Conservation (phyloP, 1,140 invertebrate species). For the Drosophila chauvacae region DNA sequence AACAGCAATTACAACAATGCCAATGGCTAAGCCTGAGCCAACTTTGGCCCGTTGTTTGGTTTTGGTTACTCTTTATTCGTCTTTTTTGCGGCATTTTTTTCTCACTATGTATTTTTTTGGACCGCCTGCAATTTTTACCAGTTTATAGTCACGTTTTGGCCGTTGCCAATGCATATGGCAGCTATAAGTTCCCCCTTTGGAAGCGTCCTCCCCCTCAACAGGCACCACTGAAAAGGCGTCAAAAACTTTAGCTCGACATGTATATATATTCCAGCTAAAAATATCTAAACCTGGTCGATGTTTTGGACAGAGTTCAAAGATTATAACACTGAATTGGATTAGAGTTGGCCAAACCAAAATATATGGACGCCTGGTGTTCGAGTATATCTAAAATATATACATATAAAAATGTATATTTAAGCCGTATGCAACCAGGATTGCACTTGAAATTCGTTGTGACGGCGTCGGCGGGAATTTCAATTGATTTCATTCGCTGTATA, state of each 20-base stretch:
- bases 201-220: not conserved
- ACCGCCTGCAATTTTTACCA: constrained; percentile 60
- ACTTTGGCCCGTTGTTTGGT: constrained; percentile 54
- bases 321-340: constrained; percentile 61
- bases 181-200: constrained; percentile 26
- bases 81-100: constrained; percentile 12
- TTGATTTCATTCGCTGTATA: constrained; percentile 44
- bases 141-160: constrained; percentile 73
- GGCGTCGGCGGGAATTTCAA: constrained; percentile 18
- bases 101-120: constrained; percentile 12
- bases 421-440: constrained; percentile 17
- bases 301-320: constrained; percentile 54
- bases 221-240: constrained; percentile 34
- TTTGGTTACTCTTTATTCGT: constrained; percentile 30
- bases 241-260: constrained; percentile 49
- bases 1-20: constrained; percentile 38
- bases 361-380: not conserved
- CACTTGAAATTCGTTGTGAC: constrained; percentile 32
- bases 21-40: constrained; percentile 73
- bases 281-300: constrained; percentile 9
- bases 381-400: constrained; percentile 10
- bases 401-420: constrained; percentile 16
- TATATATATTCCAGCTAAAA: not conserved
- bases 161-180: constrained; percentile 55
- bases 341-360: constrained; percentile 30